phyloP scores from a whole-genome alignment of 2,888 invertebrate species.

The Galerucella pusilla region DNA sequence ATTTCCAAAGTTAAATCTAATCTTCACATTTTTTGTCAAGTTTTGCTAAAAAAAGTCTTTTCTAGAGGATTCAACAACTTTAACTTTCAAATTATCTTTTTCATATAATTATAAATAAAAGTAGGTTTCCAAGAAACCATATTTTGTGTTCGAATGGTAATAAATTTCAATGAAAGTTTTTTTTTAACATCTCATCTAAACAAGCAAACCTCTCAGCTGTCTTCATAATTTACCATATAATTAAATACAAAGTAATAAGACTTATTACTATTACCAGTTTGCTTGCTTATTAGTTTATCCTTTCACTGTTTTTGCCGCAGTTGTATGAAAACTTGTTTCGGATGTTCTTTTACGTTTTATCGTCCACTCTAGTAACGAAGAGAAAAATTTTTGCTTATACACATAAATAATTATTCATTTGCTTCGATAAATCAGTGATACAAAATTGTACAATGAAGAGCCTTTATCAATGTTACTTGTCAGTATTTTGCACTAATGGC shows the following conservation, averaged over 20 bases:
- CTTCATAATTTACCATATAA: constrained; percentile 4
- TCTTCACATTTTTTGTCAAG: too few relatives aligned
- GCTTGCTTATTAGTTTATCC: neutral
- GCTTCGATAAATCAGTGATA: constrained; percentile 3
- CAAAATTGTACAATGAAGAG: neutral
- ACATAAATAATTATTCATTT: constrained; percentile 5
- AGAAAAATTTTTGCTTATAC: neutral
- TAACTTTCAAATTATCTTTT: too few relatives aligned
- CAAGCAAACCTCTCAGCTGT: neutral
- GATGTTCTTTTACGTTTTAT: neutral
- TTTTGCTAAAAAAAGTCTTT: too few relatives aligned
- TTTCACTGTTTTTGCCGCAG: constrained; percentile 2
- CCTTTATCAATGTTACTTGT: neutral
- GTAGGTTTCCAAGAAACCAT: neutral
- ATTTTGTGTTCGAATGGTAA: neutral
- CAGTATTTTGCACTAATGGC: neutral
- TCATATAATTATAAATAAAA: too few relatives aligned
- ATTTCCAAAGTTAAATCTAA: too few relatives aligned
- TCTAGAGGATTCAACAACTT: too few relatives aligned
- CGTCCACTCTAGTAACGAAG: neutral
- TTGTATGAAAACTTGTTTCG: neutral
- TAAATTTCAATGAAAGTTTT: neutral
- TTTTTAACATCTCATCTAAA: neutral
- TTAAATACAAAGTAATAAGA: constrained; percentile 2
- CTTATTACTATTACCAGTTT: constrained; percentile 1